Base-by-base conservation (phyloP, 2,113 vertebrate species). In the Polyodon spathula region DNA sequence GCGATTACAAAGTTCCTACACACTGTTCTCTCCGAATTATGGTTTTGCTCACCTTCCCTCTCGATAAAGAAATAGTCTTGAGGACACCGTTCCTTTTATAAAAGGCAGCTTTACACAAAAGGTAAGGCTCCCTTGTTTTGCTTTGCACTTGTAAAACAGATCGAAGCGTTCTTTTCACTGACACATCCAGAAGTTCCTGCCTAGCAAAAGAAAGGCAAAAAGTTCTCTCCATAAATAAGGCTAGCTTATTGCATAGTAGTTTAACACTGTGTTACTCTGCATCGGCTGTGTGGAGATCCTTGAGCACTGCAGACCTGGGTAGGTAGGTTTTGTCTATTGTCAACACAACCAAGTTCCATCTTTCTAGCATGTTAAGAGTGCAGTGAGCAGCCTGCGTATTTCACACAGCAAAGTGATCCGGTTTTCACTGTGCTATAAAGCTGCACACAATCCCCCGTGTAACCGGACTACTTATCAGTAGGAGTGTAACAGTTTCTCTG, bases 161-260 rank as follows among this genome's bases (percentile, higher is more conserved):
- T 55, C 42, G 46, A 54, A 65, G 40, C 40, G 59, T 40, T 65
- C 17, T 56, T 63, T 63, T 54, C 15, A 78, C 63, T 63, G 16
- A 71, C 71, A 71, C 46, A 76, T 77, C n/a, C n/a, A n/a, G n/a
- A n/a, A 82, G 76, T 54, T 71, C 66, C 73, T 76, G 72, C 71
- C 71, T 72, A 66, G 69, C 67, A 76, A 69, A 60, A 66, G 66
- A 75, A 83, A 73, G 51, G 78, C 68, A 2, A 66, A 66, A 67
- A 72, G 71, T 74, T 76, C 63, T 68, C 66, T 75, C 71, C 66
- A 67, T 69, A 76, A 79, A 73, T 81, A 80, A 82, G 82, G 80
- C 80, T 68, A 70, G 71, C 77, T 64, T 67, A 75, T 86, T 87
- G 84, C 84, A 87, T 86, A 87, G 84, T 86, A 80, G 68, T 74